Base-by-base conservation (phyloP, 2,797 vertebrate species). In the Enteromius argenteus region DNA sequence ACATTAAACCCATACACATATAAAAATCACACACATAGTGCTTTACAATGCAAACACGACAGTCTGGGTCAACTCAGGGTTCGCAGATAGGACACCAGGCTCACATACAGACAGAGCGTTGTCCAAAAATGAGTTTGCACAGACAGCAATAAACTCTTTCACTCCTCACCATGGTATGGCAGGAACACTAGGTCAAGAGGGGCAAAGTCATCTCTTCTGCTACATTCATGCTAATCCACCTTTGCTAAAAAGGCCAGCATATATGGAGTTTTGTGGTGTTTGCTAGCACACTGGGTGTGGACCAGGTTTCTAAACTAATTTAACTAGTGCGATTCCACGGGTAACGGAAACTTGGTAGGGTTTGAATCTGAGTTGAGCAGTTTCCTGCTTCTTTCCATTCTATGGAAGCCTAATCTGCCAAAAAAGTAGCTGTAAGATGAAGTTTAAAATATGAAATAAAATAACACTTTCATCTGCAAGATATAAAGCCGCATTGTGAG, bases 61-160 rank as follows among this genome's bases (percentile, higher is more conserved):
- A 82, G 86, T 81, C 84, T 86, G 72, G 82, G 44, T 69, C 77
- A 88, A 82, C 74, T 71, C 60, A 58, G 69, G 79, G 87, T 85
- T 87, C 79, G 82, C 23, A 76, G 81, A 87, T 83, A 84, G 84
- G 79, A 76, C 87, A 87, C 37, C 53, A 58, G 73, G 80, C 23
- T 68, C 44, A 60, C 67, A 67, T 37, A 71, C 37, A 73, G 35
- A 78, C 75, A 19, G 7, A 7, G 19, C 5, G 7, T 39, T 74
- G 67, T 58, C 35, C 44, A 58, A 78, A 80, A 74, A 56, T 81
- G 13, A 37, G 66, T 81, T 86, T 82, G 51, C 80, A 82, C 73
- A 81, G 79, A 76, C 51, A 62, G 67, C 42, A 60, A 77, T 71
- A 81, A 81, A 77, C 46, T 72, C 39, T 49, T 79, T 64, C n/a